phyloP scores from a whole-genome alignment of 2,113 vertebrate species.

The Megaleporinus macrocephalus region DNA sequence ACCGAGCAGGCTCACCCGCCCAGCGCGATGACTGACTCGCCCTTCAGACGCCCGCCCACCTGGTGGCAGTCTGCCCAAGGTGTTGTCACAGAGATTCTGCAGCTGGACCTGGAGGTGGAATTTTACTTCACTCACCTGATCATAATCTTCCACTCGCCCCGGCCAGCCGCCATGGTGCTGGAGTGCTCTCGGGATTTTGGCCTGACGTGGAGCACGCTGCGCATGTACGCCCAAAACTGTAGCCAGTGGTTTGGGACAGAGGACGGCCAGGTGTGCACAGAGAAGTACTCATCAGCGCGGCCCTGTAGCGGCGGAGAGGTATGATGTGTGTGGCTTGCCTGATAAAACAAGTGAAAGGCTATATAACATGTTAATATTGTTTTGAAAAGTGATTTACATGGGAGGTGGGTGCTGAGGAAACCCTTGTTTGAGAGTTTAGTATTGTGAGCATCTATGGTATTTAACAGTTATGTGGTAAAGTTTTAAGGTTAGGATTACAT shows the following conservation, averaged over 20 bases:
- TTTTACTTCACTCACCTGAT: conserved; percentile 98
- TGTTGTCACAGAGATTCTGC: conserved; percentile 81
- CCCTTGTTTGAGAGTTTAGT: no score
- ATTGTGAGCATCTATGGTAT: no score
- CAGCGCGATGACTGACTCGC: conserved; percentile 91
- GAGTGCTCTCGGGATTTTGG: conserved; percentile 96
- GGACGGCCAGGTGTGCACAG: conserved; percentile 88
- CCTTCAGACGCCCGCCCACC: conserved; percentile 89
- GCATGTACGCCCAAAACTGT: conserved; percentile 91
- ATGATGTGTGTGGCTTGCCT: conserved; percentile 48
- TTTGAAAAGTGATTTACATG: no score
- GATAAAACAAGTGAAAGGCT: no score
- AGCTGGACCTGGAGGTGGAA: conserved; percentile 88
- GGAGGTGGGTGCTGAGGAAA: no score
- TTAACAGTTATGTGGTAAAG: no score
- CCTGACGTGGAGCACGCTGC: conserved; percentile 87
- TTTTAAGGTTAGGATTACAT: no score
- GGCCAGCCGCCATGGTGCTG: conserved; percentile 92
- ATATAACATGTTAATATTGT: no score
- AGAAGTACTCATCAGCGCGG: conserved; percentile 88
- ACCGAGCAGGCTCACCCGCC: conserved; percentile 83
- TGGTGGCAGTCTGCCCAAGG: conserved; percentile 95
- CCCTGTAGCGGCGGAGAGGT: conserved; percentile 97
- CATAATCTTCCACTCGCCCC: conserved; percentile 90
- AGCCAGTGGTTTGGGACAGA: conserved; percentile 83